These are phyloP conservation scores for Clavelina lepadiformis DNA, from an alignment of 23 tunicate species.

Conservation along the genomic window DNA sequence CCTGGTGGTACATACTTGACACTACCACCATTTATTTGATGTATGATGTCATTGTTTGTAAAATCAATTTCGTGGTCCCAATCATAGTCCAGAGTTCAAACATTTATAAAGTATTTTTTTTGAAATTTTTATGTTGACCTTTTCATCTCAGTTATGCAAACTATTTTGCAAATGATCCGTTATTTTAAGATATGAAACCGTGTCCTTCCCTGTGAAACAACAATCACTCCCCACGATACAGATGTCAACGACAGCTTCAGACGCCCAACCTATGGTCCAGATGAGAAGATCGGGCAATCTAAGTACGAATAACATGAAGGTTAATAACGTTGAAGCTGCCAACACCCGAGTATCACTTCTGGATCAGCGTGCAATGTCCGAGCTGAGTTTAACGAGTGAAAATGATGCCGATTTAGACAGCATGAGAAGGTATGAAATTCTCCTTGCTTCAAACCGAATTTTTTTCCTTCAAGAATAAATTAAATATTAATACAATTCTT, in stretches of 20 bases:
- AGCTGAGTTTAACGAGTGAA: slow-evolving; percentile 61
- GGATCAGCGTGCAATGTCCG: slow-evolving; percentile 51
- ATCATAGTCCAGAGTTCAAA: too few species aligned
- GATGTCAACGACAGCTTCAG: slow-evolving; percentile 5
- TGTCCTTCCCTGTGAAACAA: slow-evolving; percentile 8
- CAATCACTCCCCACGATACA: slow-evolving; percentile 15
- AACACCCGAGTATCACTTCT: slow-evolving; percentile 23
- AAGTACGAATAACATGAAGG: too few species aligned
- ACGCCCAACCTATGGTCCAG: slow-evolving; percentile 21
- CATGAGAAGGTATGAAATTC: slow-evolving; percentile 71
- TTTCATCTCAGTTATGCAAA: not conserved
- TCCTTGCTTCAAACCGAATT: too few species aligned
- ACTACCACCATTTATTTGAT: too few species aligned
- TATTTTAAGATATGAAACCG: slow-evolving; percentile 46
- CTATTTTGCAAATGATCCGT: too few species aligned
- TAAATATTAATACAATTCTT: too few species aligned
- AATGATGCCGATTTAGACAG: slow-evolving; percentile 68
- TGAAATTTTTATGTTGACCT: not conserved
- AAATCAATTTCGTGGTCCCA: too few species aligned
- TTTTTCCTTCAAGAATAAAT: too few species aligned
- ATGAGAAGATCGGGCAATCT: too few species aligned
- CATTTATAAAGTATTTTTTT: not conserved
- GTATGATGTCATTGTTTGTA: too few species aligned
- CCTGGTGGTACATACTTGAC: too few species aligned
- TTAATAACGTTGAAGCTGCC: slow-evolving; percentile 27